phyloP scores from a whole-genome alignment of 2,888 invertebrate species.

The Temnothorax unifasciatus region DNA sequence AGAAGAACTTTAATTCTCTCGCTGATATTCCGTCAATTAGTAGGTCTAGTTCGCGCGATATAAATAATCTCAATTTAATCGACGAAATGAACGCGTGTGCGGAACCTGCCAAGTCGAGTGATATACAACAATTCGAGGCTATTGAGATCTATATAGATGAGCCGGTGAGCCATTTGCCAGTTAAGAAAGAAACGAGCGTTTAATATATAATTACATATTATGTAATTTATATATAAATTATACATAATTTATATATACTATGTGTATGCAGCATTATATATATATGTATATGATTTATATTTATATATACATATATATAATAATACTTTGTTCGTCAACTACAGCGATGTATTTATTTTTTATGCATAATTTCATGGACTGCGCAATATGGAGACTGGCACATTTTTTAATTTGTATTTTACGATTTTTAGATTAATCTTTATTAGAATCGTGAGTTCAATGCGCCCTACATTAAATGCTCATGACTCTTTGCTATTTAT shows the following conservation, averaged over 20 bases:
- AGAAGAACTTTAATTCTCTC: constrained; percentile 76
- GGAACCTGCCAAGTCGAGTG: constrained; percentile 63
- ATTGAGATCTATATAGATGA: constrained; percentile 70
- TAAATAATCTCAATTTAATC: constrained; percentile 62
- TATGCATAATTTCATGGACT: constrained; percentile 37
- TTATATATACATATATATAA: constrained; percentile 1
- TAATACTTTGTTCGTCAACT: constrained; percentile 20
- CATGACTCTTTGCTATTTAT: constrained; percentile 18
- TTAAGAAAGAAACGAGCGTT: constrained; percentile 85
- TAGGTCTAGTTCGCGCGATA: constrained; percentile 66
- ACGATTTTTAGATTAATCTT: background rate
- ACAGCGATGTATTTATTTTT: constrained; percentile 61
- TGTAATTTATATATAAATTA: constrained; percentile 14
- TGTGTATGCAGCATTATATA: background rate
- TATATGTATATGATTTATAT: background rate
- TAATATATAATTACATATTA: constrained; percentile 67
- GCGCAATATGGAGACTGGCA: constrained; percentile 2
- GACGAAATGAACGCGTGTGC: constrained; percentile 52
- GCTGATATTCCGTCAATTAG: constrained; percentile 75
- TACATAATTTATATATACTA: background rate
- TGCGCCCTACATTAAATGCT: constrained; percentile 12
- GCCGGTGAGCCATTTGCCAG: constrained; percentile 71
- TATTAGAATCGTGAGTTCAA: constrained; percentile 27
- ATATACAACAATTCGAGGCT: constrained; percentile 59
- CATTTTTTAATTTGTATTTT: constrained; percentile 4